Percentiles rank a stretch among this genome's conserved stretches.
Conservation (phyloP, 1,140 invertebrate species). For the Psix sp. region DNA sequence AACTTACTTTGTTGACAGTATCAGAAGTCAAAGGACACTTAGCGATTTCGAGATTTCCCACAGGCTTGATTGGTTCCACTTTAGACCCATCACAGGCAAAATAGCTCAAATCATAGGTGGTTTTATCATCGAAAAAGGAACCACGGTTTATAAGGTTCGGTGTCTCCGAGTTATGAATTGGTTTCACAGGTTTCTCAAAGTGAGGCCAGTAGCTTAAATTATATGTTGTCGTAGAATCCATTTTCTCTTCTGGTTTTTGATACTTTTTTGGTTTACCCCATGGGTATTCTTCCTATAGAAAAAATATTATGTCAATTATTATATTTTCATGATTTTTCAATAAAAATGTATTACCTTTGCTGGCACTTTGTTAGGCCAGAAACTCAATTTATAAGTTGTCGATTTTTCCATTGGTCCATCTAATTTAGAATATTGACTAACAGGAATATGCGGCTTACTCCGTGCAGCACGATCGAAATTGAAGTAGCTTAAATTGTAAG, state of each 20-base stretch:
- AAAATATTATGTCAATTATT: conserved; percentile 2
- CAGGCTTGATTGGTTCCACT: conserved; percentile 56
- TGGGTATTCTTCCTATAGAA: conserved; percentile 57
- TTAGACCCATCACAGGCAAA: conserved; percentile 65
- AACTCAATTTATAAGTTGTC: conserved; percentile 72
- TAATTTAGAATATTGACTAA: conserved; percentile 75
- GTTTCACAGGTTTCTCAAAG: conserved; percentile 53
- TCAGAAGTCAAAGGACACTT: conserved; percentile 66
- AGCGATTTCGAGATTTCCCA: conserved; percentile 57
- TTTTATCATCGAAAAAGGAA: conserved; percentile 68
- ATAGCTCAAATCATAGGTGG: conserved; percentile 72
- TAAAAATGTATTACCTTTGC: conserved; percentile 29
- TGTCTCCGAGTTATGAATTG: conserved; percentile 35
- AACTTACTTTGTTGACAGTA: conserved; percentile 47
- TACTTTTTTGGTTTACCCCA: conserved; percentile 62
- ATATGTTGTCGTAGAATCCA: conserved; percentile 78
- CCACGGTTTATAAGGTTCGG: conserved; percentile 65
- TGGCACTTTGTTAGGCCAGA: conserved; percentile 60
- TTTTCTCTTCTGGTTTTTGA: conserved; percentile 68
- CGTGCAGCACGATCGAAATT: conserved; percentile 68
- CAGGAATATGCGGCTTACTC: conserved; percentile 72
- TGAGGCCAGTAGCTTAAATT: conserved; percentile 77
- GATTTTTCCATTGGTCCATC: conserved; percentile 78
- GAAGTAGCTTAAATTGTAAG: conserved; percentile 78
- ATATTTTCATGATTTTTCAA: background rate